Evolutionary conservation across 2,888 invertebrate species (phyloP).

Genomic region (Craniophora ligustri): DNA sequence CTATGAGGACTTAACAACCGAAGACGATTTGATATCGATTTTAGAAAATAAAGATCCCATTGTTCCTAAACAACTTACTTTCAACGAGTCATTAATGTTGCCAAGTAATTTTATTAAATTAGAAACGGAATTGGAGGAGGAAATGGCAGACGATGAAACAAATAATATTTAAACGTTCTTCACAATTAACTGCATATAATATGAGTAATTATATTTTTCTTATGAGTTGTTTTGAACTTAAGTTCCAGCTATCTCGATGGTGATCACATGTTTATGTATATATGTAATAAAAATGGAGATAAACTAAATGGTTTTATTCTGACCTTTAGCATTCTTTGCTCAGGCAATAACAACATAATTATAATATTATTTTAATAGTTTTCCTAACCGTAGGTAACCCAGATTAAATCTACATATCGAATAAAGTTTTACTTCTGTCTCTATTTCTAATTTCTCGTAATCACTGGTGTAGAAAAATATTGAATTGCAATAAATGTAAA

Average conservation of each 20-base stretch:
- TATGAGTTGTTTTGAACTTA: not conserved
- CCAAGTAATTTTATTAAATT: slow-evolving; percentile 66
- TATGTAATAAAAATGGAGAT: not conserved
- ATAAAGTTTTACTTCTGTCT: no score
- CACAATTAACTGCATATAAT: no score
- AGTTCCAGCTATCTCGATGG: not conserved
- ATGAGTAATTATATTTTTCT: no score
- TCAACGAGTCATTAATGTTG: slow-evolving; percentile 65
- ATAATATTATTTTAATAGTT: no score
- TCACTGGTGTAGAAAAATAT: no score
- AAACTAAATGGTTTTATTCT: slow-evolving; percentile 6
- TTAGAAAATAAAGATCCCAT: slow-evolving; percentile 56
- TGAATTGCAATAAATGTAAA: no score
- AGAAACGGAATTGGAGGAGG: slow-evolving; percentile 49
- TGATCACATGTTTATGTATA: not conserved
- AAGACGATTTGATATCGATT: slow-evolving; percentile 59
- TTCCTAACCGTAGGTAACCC: no score
- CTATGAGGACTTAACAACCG: slow-evolving; percentile 62
- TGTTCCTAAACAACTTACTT: slow-evolving; percentile 54
- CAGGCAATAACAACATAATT: not conserved
- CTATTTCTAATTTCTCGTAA: no score
- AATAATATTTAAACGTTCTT: slow-evolving; percentile 4
- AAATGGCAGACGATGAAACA: slow-evolving; percentile 21
- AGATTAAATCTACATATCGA: no score
- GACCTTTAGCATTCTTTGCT: not conserved